Conservation (phyloP, 2,113 vertebrate genomes). For the Syngnathus typhle region DNA sequence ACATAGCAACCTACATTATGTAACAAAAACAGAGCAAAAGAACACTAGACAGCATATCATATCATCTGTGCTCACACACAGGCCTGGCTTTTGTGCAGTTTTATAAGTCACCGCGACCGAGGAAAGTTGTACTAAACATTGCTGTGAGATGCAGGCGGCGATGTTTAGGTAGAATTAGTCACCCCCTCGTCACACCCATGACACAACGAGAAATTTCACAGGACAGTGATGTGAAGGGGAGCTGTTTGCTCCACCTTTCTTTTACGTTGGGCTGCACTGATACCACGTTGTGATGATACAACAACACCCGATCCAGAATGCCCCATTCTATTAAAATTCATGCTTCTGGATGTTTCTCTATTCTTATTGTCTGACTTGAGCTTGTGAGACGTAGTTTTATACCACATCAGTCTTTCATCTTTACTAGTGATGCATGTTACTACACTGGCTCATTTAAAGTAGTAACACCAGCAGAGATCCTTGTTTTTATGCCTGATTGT, state of each 20-base stretch:
- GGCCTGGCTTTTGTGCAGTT: not conserved
- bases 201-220: slow-evolving; percentile 39
- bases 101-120: slow-evolving; percentile 8
- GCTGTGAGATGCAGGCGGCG: slow-evolving; percentile 47
- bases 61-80: not conserved
- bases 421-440: slow-evolving; percentile 36
- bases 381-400: slow-evolving; percentile 54
- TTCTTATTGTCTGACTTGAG: slow-evolving; percentile 17
- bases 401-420: slow-evolving; percentile 39
- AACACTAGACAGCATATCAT: not conserved
- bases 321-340: not conserved
- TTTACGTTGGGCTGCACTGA: not conserved
- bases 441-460: slow-evolving; percentile 10
- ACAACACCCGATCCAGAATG: not conserved
- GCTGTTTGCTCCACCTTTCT: slow-evolving; percentile 6
- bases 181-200: slow-evolving; percentile 54
- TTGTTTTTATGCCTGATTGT: not conserved
- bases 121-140: slow-evolving; percentile 27
- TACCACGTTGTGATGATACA: not conserved
- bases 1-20: not conserved
- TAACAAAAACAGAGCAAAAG: not conserved
- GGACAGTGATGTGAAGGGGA: slow-evolving; percentile 21
- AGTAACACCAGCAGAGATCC: not conserved
- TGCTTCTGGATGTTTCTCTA: not conserved
- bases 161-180: slow-evolving; percentile 65